These are phyloP conservation scores for Tenthredo mesomela DNA, from an alignment of 2,888 invertebrate species.

Conservation along the genomic window DNA sequence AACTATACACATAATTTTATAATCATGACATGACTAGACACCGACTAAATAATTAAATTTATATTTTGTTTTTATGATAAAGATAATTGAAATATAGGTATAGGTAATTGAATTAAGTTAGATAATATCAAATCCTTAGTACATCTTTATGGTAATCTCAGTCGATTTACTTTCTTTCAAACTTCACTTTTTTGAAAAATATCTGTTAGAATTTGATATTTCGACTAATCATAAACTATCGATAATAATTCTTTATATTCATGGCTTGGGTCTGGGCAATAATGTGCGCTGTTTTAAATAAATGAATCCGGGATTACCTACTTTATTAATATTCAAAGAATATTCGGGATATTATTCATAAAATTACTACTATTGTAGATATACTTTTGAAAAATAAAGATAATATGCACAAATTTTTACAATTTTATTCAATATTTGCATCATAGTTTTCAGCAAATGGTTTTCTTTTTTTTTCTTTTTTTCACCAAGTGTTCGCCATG, in stretches of 20 bases:
- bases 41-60: slow-evolving; percentile 47
- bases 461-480: too few species aligned
- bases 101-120: slow-evolving; percentile 26
- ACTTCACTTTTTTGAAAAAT: background rate
- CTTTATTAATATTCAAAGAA: too few species aligned
- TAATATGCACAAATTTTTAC: background rate
- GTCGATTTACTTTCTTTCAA: slow-evolving; percentile 9
- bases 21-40: slow-evolving; percentile 49
- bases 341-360: too few species aligned
- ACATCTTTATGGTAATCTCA: slow-evolving; percentile 30
- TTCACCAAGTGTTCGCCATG: background rate
- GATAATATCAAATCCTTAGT: slow-evolving; percentile 27
- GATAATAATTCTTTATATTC: background rate
- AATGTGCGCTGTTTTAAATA: background rate
- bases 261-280: slow-evolving; percentile 19
- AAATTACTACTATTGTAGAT: background rate
- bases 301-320: background rate
- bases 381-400: background rate
- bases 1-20: slow-evolving; percentile 45
- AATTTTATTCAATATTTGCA: background rate
- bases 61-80: slow-evolving; percentile 11
- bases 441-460: background rate
- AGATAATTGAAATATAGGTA: slow-evolving; percentile 24
- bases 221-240: background rate
- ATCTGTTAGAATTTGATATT: slow-evolving; percentile 16